Conservation (phyloP, 1,140 invertebrate species). For the Cecropterus lyciades region DNA sequence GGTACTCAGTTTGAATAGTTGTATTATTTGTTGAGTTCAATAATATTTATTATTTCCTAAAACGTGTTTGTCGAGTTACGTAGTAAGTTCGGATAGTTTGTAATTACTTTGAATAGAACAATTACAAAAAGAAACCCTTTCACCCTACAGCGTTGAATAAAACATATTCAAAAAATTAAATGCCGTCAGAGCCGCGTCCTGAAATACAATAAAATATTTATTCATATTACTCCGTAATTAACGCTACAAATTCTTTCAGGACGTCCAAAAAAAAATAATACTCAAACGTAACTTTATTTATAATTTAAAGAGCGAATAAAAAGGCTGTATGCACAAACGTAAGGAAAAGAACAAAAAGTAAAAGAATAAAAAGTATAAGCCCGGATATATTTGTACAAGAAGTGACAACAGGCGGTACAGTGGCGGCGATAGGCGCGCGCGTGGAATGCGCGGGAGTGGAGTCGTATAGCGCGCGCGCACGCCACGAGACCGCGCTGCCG, state of each 20-base stretch:
- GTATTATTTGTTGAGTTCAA: neutral
- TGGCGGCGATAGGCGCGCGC: conserved; percentile 68
- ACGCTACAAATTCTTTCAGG: conserved; percentile 41
- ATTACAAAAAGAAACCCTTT: conserved; percentile 31
- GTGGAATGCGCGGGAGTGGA: conserved; percentile 79
- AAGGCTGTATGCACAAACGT: conserved; percentile 22
- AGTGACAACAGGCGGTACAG: conserved; percentile 63
- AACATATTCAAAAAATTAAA: neutral
- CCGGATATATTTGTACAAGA: conserved; percentile 38
- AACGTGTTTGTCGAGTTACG: neutral
- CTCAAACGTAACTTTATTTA: conserved; percentile 36
- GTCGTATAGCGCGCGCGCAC: conserved; percentile 70
- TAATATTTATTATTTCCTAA: neutral
- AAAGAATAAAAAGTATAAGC: conserved; percentile 6
- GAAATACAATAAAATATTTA: conserved; percentile 14
- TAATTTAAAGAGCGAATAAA: conserved; percentile 33
- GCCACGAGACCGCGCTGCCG: conserved; percentile 73
- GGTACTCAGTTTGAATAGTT: neutral
- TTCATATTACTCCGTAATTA: conserved; percentile 2
- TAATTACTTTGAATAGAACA: neutral
- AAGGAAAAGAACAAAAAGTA: conserved; percentile 22
- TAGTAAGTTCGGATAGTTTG: neutral
- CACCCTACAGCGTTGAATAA: conserved; percentile 24
- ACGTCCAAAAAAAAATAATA: conserved; percentile 40
- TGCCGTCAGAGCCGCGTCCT: conserved; percentile 25